phyloP scores from a whole-genome alignment of 2,113 vertebrate genomes.

The Indri indri region DNA sequence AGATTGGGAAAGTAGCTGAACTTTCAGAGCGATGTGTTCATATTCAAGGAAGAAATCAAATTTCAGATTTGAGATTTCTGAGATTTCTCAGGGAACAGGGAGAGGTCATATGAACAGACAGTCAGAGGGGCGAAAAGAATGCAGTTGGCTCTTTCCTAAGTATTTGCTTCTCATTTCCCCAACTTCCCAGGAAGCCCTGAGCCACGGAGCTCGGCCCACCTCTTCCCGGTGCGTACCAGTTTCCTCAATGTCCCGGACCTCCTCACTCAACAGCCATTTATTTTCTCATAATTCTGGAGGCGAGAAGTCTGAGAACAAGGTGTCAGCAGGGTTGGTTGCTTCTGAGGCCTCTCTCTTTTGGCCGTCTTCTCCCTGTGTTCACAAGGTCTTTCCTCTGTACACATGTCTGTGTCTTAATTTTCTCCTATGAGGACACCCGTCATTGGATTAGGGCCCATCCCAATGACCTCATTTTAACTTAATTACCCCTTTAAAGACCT shows the following conservation, averaged over 20 bases:
- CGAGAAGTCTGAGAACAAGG: background rate
- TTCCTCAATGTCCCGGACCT: accelerated
- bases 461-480: background rate
- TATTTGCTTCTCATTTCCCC: accelerated
- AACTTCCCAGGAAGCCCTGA: accelerated
- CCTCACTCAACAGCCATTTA: too few species aligned
- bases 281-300: background rate
- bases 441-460: background rate
- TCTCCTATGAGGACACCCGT: background rate
- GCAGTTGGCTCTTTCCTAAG: too few species aligned
- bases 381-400: background rate
- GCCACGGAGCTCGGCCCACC: accelerated
- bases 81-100: background rate
- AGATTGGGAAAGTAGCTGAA: background rate
- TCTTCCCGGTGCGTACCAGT: accelerated
- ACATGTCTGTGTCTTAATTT: background rate
- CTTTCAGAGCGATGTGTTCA: background rate
- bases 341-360: background rate
- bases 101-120: background rate
- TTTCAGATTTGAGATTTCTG: background rate
- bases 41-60: background rate
- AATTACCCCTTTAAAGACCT: background rate
- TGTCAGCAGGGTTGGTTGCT: background rate
- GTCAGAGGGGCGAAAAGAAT: accelerated
- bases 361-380: background rate